Conservation (phyloP, 2,797 vertebrate genomes). For the Lophotriccus pileatus region DNA sequence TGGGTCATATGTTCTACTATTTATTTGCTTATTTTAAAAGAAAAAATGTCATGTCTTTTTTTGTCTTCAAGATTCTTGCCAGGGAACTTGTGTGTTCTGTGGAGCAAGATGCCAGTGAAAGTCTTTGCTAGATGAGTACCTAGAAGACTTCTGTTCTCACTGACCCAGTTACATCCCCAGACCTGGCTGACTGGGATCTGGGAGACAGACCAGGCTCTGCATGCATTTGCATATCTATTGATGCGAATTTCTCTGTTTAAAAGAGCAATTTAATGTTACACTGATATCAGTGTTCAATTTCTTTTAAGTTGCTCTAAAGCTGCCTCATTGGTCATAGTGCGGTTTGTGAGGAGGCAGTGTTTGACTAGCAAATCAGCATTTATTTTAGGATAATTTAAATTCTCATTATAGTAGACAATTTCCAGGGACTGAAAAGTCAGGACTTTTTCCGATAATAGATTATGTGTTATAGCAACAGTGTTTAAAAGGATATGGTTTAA, state of each 20-base stretch:
- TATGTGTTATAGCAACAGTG: neutral
- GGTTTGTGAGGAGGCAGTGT: neutral
- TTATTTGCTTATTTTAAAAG: neutral
- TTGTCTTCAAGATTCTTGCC: neutral
- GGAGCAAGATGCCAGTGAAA: neutral
- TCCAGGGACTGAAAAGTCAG: slow-evolving; percentile 8
- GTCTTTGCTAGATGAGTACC: neutral
- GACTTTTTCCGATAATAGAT: slow-evolving; percentile 25
- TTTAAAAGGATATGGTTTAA: slow-evolving; percentile 28
- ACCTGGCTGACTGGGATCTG: neutral
- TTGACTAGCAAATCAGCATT: neutral
- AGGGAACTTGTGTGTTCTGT: neutral
- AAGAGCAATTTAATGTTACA: neutral
- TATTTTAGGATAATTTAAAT: slow-evolving; percentile 37
- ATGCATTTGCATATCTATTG: neutral
- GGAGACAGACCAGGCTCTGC: neutral
- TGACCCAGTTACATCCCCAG: neutral
- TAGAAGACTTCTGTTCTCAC: neutral
- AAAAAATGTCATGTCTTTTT: neutral
- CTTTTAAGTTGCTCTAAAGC: neutral
- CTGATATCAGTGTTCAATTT: neutral
- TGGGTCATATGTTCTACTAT: neutral
- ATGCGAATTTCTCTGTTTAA: neutral
- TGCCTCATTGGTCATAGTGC: neutral
- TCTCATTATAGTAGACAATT: slow-evolving; percentile 7